phyloP scores from a whole-genome alignment of 2,888 invertebrate species.

The Theretra japonica region DNA sequence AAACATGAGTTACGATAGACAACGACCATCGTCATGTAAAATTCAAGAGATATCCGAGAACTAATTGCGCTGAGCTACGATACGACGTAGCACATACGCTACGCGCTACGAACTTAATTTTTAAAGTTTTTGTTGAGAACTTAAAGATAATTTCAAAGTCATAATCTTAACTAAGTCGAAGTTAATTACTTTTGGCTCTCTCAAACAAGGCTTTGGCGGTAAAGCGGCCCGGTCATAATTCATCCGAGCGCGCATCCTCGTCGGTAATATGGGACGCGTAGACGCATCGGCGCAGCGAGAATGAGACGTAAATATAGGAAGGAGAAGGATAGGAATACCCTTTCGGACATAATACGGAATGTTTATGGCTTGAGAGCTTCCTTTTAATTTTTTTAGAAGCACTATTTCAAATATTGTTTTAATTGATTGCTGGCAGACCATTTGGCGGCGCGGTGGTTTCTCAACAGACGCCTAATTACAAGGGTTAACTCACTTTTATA shows the following conservation, averaged over 20 bases:
- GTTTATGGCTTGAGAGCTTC: slow-evolving; percentile 77
- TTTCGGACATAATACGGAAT: slow-evolving; percentile 69
- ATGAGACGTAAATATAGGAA: slow-evolving; percentile 51
- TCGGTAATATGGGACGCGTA: slow-evolving; percentile 67
- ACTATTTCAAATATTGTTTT: slow-evolving; percentile 84
- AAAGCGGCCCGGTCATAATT: slow-evolving; percentile 73
- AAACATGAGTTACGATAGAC: slow-evolving; percentile 32
- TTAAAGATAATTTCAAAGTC: slow-evolving; percentile 58
- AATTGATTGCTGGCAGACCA: slow-evolving; percentile 82
- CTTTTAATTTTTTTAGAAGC: slow-evolving; percentile 77
- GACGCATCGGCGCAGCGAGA: slow-evolving; percentile 78
- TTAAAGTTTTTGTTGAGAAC: slow-evolving; percentile 45
- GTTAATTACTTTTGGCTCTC: slow-evolving; percentile 80
- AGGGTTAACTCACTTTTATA: slow-evolving; percentile 64
- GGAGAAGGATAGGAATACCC: slow-evolving; percentile 46
- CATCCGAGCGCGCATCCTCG: slow-evolving; percentile 70
- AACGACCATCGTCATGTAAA: slow-evolving; percentile 27
- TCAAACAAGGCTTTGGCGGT: slow-evolving; percentile 83
- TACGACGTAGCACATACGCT: slow-evolving; percentile 56
- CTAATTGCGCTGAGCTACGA: slow-evolving; percentile 13
- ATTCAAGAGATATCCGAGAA: slow-evolving; percentile 9
- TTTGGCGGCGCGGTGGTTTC: slow-evolving; percentile 69
- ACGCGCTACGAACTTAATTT: slow-evolving; percentile 47
- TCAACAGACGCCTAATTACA: slow-evolving; percentile 70
- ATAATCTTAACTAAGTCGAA: slow-evolving; percentile 77